Percentiles rank a stretch among this genome's conserved stretches.
Conservation (phyloP, 2,888 invertebrate genomes). For the Cryptocheilus praepositus region DNA sequence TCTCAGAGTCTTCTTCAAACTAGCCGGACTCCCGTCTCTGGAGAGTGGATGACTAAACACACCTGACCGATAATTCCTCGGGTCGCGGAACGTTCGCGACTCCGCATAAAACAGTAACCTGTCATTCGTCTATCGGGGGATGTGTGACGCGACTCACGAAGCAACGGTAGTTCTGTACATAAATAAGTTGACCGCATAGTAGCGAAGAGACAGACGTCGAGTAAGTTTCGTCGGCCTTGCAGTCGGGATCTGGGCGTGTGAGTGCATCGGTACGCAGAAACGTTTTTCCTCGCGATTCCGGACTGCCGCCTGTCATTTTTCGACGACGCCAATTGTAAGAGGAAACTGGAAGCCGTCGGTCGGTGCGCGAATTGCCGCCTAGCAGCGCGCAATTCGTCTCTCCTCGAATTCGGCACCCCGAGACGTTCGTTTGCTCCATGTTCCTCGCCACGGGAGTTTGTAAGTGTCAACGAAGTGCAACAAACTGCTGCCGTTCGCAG, state of each 20-base stretch:
- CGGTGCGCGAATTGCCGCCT: too few relatives aligned
- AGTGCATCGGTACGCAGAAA: conserved; percentile 18
- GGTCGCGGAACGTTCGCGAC: conserved; percentile 38
- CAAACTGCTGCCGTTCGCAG: too few relatives aligned
- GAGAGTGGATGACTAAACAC: not conserved
- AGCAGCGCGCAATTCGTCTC: too few relatives aligned
- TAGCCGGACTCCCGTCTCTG: not conserved
- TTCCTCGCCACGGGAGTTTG: too few relatives aligned
- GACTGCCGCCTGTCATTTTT: not conserved
- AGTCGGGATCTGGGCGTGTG: conserved; percentile 40
- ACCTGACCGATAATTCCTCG: conserved; percentile 44
- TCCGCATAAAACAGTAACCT: conserved; percentile 48
- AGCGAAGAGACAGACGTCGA: conserved; percentile 35
- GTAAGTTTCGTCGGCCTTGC: conserved; percentile 61
- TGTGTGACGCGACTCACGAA: conserved; percentile 44
- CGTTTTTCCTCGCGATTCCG: conserved; percentile 25
- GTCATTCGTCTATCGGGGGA: conserved; percentile 52
- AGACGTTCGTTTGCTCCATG: too few relatives aligned
- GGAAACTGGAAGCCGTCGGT: not conserved
- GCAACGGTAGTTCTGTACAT: conserved; percentile 60
- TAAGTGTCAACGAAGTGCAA: too few relatives aligned
- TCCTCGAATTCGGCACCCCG: too few relatives aligned
- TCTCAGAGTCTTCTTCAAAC: too few relatives aligned
- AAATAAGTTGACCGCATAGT: conserved; percentile 56
- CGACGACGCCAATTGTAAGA: not conserved